Evolutionary conservation across 2,888 invertebrate species (phyloP).

Genomic region (Pyrrhia umbra): DNA sequence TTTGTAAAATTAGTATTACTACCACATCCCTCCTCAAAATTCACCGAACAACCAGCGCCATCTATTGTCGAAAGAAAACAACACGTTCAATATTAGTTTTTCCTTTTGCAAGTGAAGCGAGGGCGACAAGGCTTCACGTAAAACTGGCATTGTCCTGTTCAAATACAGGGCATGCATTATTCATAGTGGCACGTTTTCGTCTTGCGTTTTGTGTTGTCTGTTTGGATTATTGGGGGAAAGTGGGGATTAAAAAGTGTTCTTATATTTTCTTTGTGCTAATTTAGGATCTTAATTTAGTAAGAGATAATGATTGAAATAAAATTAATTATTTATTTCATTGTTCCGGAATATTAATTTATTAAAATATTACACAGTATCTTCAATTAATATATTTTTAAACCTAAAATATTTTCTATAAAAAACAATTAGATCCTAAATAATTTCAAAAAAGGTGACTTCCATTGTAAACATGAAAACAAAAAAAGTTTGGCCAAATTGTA

Average conservation of each 20-base stretch:
- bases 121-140: slow-evolving; percentile 74
- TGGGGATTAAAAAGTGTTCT: slow-evolving; percentile 17
- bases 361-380: too few relatives aligned
- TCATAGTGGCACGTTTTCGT: slow-evolving; percentile 76
- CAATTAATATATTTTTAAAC: too few relatives aligned
- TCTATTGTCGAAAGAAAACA: slow-evolving; percentile 55
- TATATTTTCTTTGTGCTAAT: slow-evolving; percentile 10
- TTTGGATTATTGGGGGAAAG: slow-evolving; percentile 44
- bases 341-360: too few relatives aligned
- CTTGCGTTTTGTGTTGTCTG: slow-evolving; percentile 67
- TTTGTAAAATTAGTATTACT: slow-evolving; percentile 34
- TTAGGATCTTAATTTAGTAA: neutral
- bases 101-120: slow-evolving; percentile 66
- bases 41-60: slow-evolving; percentile 57
- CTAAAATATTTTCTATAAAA: too few relatives aligned
- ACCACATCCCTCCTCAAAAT: slow-evolving; percentile 28
- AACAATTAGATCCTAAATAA: too few relatives aligned
- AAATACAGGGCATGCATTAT: slow-evolving; percentile 82
- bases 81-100: slow-evolving; percentile 60
- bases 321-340: too few relatives aligned
- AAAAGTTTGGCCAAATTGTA: slow-evolving; percentile 21
- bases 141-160: slow-evolving; percentile 79
- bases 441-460: neutral
- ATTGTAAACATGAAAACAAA: neutral
- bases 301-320: neutral